A percentile compares a stretch with the other conserved stretches of the same genome.
Conservation (phyloP, 2,888 invertebrate genomes). For the Cecidostiba fungosa region DNA sequence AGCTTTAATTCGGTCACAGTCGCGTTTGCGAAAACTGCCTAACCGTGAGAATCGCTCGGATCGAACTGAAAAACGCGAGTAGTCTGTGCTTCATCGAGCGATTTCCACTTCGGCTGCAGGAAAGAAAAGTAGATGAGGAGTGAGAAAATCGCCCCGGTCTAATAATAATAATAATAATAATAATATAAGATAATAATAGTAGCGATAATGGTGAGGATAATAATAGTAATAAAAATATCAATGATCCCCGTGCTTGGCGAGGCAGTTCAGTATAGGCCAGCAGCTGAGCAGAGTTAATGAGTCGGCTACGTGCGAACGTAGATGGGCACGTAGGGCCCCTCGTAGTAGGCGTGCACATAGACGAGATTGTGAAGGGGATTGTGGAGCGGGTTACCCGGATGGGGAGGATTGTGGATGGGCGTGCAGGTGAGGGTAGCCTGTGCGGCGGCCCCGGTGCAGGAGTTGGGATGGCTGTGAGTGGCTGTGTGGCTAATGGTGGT, state of each 20-base stretch:
- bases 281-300: constrained; percentile 20
- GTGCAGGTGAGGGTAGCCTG: constrained; percentile 71
- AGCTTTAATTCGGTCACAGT: constrained; percentile 60
- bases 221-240: background rate
- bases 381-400: constrained; percentile 75
- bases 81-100: no score
- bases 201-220: background rate
- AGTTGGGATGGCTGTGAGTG: background rate
- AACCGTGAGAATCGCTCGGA: background rate
- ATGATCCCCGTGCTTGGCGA: background rate
- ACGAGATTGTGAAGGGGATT: constrained; percentile 78
- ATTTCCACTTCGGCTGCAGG: background rate
- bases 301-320: constrained; percentile 70
- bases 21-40: constrained; percentile 21
- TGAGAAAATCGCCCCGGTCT: background rate
- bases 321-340: constrained; percentile 70
- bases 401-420: constrained; percentile 76
- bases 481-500: constrained; percentile 21
- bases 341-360: constrained; percentile 79
- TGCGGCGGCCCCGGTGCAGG: constrained; percentile 36
- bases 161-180: background rate
- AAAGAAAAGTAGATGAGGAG: constrained; percentile 43
- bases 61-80: background rate
- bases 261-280: background rate
- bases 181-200: background rate